Percentiles rank a stretch among this genome's conserved stretches.
Conservation (phyloP, 2,888 invertebrate species). For the Sinopyrophorus schimmeli region DNA sequence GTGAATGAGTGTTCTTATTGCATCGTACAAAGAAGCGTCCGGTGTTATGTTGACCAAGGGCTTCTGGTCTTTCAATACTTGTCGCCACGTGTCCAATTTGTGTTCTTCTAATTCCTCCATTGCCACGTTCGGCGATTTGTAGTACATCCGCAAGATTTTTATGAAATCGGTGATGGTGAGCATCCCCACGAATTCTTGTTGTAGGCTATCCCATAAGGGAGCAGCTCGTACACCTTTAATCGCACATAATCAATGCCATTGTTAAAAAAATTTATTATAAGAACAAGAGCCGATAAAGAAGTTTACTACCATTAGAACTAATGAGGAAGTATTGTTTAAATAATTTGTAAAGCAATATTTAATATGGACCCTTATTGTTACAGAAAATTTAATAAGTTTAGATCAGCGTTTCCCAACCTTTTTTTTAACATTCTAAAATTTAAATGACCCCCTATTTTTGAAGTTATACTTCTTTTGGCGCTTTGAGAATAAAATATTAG, state of each 20-base stretch:
- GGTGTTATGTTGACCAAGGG: slow-evolving; percentile 90
- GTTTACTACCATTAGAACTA: too few relatives aligned
- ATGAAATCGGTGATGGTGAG: slow-evolving; percentile 99
- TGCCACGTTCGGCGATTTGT: slow-evolving; percentile 87
- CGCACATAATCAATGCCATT: too few relatives aligned
- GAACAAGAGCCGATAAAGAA: slow-evolving; percentile 6
- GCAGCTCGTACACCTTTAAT: slow-evolving; percentile 90
- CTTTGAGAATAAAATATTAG: too few relatives aligned
- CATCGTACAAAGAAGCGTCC: slow-evolving; percentile 91
- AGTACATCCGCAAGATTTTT: slow-evolving; percentile 96
- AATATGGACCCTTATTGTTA: too few relatives aligned
- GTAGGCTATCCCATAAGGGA: slow-evolving; percentile 93
- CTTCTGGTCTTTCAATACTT: slow-evolving; percentile 82
- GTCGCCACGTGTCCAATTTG: slow-evolving; percentile 95
- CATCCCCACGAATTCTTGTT: slow-evolving; percentile 96
- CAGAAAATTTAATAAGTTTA: too few relatives aligned
- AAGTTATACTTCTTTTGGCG: too few relatives aligned
- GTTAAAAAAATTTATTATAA: slow-evolving; percentile 1
- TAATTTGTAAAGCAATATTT: too few relatives aligned
- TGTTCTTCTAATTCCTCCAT: slow-evolving; percentile 98
- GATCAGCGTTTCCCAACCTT: too few relatives aligned
- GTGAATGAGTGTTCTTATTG: slow-evolving; percentile 88
- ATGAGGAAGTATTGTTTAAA: too few relatives aligned
- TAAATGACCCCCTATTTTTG: too few relatives aligned
- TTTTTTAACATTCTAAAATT: too few relatives aligned